Evolutionary conservation across 2,888 invertebrate species (phyloP), one percentile per base, ranked within the genome.

Genomic region (Meiosimyza decipiens): DNA sequence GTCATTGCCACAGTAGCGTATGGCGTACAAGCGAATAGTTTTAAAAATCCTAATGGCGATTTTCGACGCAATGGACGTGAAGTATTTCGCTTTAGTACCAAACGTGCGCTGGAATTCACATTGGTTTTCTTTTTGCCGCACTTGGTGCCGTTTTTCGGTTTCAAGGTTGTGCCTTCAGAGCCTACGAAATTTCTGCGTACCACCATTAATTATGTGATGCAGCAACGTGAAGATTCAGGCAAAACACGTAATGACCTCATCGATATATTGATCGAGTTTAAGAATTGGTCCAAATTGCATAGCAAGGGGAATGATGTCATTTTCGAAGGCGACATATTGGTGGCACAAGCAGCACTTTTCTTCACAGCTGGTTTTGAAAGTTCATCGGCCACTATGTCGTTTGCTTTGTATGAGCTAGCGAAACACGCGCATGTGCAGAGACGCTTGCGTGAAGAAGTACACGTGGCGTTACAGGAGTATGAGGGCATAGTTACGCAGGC

Each of bases 1-100:
- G 83, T 89, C 2, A 88, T 89, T 72, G 87, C 86, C 6, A 86
- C 87, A 0, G 87, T 88, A 1, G 89, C 89, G 1, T 89, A 84
- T 60, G 89, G 89, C 0, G 80, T 89, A 0, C 82, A 85, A 67
- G 88, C 86, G 1, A 89, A 89, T 74, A 87, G 87, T 3, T 80
- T 89, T 18, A 84, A 82, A 15, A 79, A 87, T 66, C 85, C 87
- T 0, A 80, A 89, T 13, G 83, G 87, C 0, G 85, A 87, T 57
- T 88, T 89, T 71, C 86, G 89, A 1, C 80, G 82, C 7, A 80
- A 82, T 62, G 89, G 89, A 11, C 83, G 85, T 1, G 80, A 82
- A 18, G 83, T 89, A 5, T 89, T 89, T 68, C 67, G 79, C 0
- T 86, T 83, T 51, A 80, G 79, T 13, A 74, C 82, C 0, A 75